These are phyloP conservation scores for Nasonia giraulti DNA, from an alignment of 1,140 invertebrate genomes.

Conservation along the genomic window DNA sequence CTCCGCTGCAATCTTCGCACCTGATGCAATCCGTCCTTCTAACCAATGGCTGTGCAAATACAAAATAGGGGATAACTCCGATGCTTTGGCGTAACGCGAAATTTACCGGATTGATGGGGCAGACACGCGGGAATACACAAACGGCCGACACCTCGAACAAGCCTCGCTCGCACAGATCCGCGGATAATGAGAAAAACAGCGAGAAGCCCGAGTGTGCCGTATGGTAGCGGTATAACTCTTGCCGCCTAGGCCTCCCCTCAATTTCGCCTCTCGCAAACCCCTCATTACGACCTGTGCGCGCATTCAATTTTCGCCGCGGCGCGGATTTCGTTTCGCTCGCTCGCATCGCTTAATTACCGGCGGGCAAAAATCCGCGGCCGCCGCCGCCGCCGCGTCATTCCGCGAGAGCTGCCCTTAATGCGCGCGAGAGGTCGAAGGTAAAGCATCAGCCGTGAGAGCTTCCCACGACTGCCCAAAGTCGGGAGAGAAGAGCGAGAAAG, in stretches of 20 bases:
- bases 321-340: constrained; percentile 10
- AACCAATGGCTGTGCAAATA: not conserved
- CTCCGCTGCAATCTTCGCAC: not conserved
- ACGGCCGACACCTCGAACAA: constrained; percentile 19
- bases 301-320: constrained; percentile 44
- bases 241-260: constrained; percentile 11
- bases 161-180: not conserved
- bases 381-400: constrained; percentile 42
- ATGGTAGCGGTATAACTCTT: not conserved
- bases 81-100: too few species aligned
- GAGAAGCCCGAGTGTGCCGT: not conserved
- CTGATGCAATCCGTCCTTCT: not conserved
- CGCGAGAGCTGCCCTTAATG: constrained; percentile 58
- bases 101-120: too few species aligned
- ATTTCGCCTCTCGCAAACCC: constrained; percentile 45
- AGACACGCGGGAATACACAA: not conserved
- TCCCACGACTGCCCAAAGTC: constrained; percentile 66
- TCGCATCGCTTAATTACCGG: constrained; percentile 65
- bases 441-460: constrained; percentile 65
- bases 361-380: constrained; percentile 55
- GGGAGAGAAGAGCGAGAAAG: not conserved
- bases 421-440: constrained; percentile 64
- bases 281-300: constrained; percentile 34
- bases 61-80: too few species aligned
- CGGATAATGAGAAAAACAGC: too few species aligned